These are phyloP conservation scores for Oedothorax gibbosus DNA, from an alignment of 1,140 invertebrate genomes.

Conservation along the genomic window DNA sequence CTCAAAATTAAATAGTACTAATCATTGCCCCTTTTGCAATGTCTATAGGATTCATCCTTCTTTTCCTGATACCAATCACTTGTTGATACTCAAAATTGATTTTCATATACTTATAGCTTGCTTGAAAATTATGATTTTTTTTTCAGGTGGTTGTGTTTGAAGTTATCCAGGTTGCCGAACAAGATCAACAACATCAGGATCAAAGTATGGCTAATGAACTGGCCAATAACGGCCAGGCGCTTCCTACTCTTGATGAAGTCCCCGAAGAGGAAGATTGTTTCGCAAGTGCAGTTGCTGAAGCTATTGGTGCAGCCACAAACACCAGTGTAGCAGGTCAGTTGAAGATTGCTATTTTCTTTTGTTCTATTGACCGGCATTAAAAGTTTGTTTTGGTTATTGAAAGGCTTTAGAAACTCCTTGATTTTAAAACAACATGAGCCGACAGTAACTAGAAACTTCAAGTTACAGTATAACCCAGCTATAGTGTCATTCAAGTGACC, in stretches of 20 bases:
- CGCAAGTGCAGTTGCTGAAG: constrained; percentile 51
- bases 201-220: no score
- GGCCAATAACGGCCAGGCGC: constrained; percentile 20
- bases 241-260: constrained; percentile 33
- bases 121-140: no score
- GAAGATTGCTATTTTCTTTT: background rate
- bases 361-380: background rate
- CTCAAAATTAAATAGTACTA: background rate
- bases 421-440: no score
- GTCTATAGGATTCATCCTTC: background rate
- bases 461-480: no score
- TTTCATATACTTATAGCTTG: no score
- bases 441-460: no score
- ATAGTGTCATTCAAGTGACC: no score
- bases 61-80: background rate
- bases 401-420: background rate
- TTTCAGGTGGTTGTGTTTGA: constrained; percentile 64
- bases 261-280: constrained; percentile 47
- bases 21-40: background rate
- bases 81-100: background rate
- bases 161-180: constrained; percentile 57
- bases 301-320: constrained; percentile 18
- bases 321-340: constrained; percentile 25
- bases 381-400: background rate
- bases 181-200: background rate